These are phyloP conservation scores for Phytoseiulus persimilis DNA, from an alignment of 2,888 invertebrate genomes.

Conservation along the genomic window DNA sequence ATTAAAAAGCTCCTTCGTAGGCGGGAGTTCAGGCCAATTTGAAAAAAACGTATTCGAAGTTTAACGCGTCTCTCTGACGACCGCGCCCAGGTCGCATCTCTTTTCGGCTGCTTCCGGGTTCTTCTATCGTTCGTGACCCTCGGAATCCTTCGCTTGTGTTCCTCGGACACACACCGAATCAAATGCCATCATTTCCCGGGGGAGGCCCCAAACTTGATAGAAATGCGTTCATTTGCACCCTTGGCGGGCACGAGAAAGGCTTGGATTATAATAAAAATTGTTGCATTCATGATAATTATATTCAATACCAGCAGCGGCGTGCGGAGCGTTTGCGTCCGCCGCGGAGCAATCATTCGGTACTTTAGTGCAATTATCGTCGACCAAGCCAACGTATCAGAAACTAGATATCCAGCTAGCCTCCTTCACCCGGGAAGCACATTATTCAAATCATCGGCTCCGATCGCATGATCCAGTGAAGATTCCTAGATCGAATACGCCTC, in stretches of 20 bases:
- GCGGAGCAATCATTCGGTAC: background rate
- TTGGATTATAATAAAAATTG: background rate
- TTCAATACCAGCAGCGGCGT: background rate
- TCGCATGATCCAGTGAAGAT: background rate
- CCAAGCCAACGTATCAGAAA: background rate
- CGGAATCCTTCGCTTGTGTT: background rate
- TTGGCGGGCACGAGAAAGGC: background rate
- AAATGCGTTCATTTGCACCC: background rate
- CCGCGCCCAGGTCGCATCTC: too few species aligned
- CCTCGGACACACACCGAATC: background rate
- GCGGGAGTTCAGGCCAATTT: too few species aligned
- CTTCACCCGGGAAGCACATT: background rate
- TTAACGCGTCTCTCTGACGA: too few species aligned
- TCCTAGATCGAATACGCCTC: background rate
- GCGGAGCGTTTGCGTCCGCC: background rate
- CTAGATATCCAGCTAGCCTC: background rate
- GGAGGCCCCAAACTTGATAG: background rate
- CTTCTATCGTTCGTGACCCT: background rate
- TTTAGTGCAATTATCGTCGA: background rate
- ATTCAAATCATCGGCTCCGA: background rate
- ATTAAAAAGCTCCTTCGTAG: too few species aligned
- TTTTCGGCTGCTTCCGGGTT: too few species aligned
- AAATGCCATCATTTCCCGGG: background rate
- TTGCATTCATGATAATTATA: background rate
- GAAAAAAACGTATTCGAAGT: too few species aligned